A percentile compares a stretch with the other conserved stretches of the same genome.
phyloP scores from a whole-genome alignment of 2,888 invertebrate genomes.

The Andrena haemorrhoa region DNA sequence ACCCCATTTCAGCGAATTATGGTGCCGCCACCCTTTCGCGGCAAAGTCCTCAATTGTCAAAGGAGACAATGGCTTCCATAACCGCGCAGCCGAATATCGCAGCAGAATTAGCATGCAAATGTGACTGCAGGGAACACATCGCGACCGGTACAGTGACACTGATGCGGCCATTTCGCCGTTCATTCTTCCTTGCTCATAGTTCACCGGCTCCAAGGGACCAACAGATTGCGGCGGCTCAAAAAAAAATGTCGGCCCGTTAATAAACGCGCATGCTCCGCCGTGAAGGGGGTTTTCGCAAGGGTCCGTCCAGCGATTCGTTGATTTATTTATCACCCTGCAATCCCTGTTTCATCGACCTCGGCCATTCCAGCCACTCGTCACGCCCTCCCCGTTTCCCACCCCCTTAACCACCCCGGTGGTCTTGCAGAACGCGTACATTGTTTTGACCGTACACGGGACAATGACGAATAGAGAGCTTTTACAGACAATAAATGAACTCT shows the following conservation, averaged over 20 bases:
- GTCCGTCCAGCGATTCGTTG: slow-evolving; percentile 45
- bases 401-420: slow-evolving; percentile 14
- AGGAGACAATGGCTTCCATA: too few relatives aligned
- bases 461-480: slow-evolving; percentile 69
- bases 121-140: not conserved
- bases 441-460: slow-evolving; percentile 61
- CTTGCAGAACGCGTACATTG: slow-evolving; percentile 59
- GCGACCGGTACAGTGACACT: not conserved
- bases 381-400: not conserved
- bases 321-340: slow-evolving; percentile 59
- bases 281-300: slow-evolving; percentile 35
- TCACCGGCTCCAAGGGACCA: slow-evolving; percentile 28
- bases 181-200: slow-evolving; percentile 22
- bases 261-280: slow-evolving; percentile 32
- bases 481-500: slow-evolving; percentile 67
- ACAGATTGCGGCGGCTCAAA: slow-evolving; percentile 18
- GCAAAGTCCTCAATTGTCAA: too few relatives aligned
- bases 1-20: too few relatives aligned
- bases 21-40: too few relatives aligned
- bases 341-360: slow-evolving; percentile 29
- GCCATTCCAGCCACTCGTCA: slow-evolving; percentile 39
- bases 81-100: not conserved
- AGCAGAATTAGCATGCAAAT: slow-evolving; percentile 14
- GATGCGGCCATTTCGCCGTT: not conserved
- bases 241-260: slow-evolving; percentile 36